A percentile compares a stretch with the other conserved stretches of the same genome.
Conservation (phyloP, 30 jellyfish, hydroid and myxozoan genomes). For the Phacellophora camtschatica region DNA sequence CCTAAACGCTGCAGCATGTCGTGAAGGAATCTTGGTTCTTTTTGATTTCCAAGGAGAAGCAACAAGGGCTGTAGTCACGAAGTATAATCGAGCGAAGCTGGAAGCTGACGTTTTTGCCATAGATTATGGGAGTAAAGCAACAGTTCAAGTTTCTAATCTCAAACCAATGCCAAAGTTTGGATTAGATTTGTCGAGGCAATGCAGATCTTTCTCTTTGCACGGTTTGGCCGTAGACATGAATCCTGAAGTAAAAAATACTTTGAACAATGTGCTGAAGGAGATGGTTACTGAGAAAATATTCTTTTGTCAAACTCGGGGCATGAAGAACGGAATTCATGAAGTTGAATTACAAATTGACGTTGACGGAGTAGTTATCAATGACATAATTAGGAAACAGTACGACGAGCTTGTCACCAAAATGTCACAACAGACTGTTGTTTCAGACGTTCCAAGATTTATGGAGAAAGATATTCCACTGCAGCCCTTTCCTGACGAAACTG, state of each 20-base stretch:
- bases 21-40: constrained; percentile 50
- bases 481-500: constrained; percentile 71
- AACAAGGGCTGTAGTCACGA: constrained; percentile 41
- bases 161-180: constrained; percentile 44
- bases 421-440: background rate
- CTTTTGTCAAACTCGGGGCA: background rate
- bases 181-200: constrained; percentile 37
- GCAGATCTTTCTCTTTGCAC: constrained; percentile 25
- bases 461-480: constrained; percentile 52
- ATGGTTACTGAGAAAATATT: constrained; percentile 10
- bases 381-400: background rate
- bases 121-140: constrained; percentile 53
- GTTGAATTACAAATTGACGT: background rate
- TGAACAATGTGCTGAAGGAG: background rate
- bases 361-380: constrained; percentile 1
- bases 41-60: constrained; percentile 34
- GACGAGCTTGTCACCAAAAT: background rate
- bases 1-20: background rate
- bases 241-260: background rate
- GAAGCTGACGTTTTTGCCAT: constrained; percentile 40
- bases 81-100: background rate
- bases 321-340: constrained; percentile 1
- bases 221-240: constrained; percentile 15
- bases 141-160: constrained; percentile 7
- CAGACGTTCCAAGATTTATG: background rate